Conservation (phyloP, 2,797 vertebrate species). For the Uromys caudimaculatus region DNA sequence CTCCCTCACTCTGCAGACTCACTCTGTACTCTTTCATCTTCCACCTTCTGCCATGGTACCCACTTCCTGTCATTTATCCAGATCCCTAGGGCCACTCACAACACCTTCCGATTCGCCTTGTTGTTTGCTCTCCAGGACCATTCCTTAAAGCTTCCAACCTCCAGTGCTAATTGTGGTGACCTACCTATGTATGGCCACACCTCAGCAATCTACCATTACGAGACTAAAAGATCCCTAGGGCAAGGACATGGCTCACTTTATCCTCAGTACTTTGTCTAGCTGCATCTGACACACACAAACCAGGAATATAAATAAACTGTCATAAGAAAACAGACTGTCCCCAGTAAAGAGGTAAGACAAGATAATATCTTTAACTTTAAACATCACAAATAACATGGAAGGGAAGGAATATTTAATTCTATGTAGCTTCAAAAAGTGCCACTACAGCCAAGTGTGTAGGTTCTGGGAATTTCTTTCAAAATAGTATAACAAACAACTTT, state of each 20-base stretch:
- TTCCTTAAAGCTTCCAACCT: neutral
- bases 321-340: neutral
- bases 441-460: neutral
- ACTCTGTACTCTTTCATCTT: neutral
- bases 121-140: neutral
- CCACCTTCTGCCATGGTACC: neutral
- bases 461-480: constrained; percentile 26
- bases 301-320: constrained; percentile 12
- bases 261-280: neutral
- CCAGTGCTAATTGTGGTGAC: neutral
- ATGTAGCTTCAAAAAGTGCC: constrained; percentile 43
- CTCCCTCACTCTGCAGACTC: neutral
- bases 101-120: neutral
- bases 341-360: neutral
- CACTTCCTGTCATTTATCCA: neutral
- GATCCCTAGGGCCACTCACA: neutral
- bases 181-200: neutral
- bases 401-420: constrained; percentile 13
- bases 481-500: constrained; percentile 42
- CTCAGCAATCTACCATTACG: neutral
- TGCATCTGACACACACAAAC: neutral
- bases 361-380: constrained; percentile 33
- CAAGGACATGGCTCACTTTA: neutral
- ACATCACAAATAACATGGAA: constrained; percentile 14
- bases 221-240: neutral